Base-by-base conservation (phyloP, 1,140 invertebrate genomes). In the Octopus bimaculoides region DNA sequence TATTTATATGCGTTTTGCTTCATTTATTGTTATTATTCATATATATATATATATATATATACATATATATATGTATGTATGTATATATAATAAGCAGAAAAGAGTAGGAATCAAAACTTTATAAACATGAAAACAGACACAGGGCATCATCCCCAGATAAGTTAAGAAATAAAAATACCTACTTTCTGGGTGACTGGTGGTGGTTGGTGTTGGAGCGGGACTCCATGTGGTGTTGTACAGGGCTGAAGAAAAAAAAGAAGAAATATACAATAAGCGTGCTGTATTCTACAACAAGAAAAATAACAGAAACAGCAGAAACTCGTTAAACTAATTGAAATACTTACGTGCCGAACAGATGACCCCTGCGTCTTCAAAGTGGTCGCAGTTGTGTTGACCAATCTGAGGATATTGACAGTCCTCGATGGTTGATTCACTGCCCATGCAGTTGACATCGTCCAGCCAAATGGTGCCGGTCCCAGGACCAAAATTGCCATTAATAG, bases 381-480 rank as follows among this genome's bases (percentile, higher is more conserved):
- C 90, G 84, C 95, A 96, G 84, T 94, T 93, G 85, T 94, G 93
- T 2, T 93, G 91, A 75, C 93, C 93, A 94, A 94, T 95, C 5
- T 94, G 94, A 66, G 92, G 92, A 84, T 94, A 94, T 73, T 92
- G 89, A 87, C 95, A 96, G 79, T 94, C 92, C 52, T 91, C 90
- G 1, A 95, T 83, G 3, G 92, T 92, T 0, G 91, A 92, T 88
- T 96, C 95, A 82, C 93, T 93, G 8, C 95, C 95, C 0, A 86
- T 84, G 84, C 95, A 95, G 41, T 92, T 89, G 0, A 95, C 88
- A 80, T 95, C 93, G 85, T 95, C 94, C 86, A 95, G 93, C 85
- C 93, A 91, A 54, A 92, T 91, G 4, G 83, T 83, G 8, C 85
- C 85, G 41, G 87, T 90, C 52, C 92, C 89, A 61, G 90, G 89